Percentiles rank a stretch among this genome's conserved stretches.
These are phyloP conservation scores for Lithophane leautieri DNA, from an alignment of 2,888 invertebrate species.

Conservation along the genomic window DNA sequence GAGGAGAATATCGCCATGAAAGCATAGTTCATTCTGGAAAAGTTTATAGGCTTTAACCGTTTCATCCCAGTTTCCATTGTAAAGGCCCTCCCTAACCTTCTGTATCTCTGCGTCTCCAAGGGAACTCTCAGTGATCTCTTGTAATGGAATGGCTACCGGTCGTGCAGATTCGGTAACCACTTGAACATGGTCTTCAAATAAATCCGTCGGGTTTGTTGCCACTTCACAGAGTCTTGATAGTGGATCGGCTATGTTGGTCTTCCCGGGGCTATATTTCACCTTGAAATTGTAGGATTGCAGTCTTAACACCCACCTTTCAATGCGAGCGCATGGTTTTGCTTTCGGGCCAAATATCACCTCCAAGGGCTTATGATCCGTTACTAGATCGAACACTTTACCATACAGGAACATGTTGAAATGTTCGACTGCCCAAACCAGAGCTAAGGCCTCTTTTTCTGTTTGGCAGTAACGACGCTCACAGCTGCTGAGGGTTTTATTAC, in stretches of 20 bases:
- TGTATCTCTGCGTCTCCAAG: constrained; percentile 7
- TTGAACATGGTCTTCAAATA: too few species aligned
- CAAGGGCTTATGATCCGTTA: constrained; percentile 31
- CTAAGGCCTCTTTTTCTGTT: too few species aligned
- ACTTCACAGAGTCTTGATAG: too few species aligned
- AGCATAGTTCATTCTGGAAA: too few species aligned
- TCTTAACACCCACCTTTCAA: too few species aligned
- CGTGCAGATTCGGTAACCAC: too few species aligned
- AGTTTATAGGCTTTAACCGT: neutral
- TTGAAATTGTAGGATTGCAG: too few species aligned
- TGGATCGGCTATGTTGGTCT: too few species aligned
- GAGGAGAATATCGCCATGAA: too few species aligned
- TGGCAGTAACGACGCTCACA: neutral
- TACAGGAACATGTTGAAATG: constrained; percentile 6
- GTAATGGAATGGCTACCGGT: too few species aligned
- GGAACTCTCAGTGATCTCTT: neutral
- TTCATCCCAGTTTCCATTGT: constrained; percentile 2
- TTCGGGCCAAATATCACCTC: constrained; percentile 7
- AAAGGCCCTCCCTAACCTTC: neutral
- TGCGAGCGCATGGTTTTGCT: neutral
- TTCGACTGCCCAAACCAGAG: neutral
- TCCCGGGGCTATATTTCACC: too few species aligned
- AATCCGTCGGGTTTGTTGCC: too few species aligned
- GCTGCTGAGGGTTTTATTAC: neutral
- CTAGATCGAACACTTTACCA: constrained; percentile 12